Evolutionary conservation across 2,797 vertebrate genomes (phyloP).

Genomic region (Sebastes iracundus): DNA sequence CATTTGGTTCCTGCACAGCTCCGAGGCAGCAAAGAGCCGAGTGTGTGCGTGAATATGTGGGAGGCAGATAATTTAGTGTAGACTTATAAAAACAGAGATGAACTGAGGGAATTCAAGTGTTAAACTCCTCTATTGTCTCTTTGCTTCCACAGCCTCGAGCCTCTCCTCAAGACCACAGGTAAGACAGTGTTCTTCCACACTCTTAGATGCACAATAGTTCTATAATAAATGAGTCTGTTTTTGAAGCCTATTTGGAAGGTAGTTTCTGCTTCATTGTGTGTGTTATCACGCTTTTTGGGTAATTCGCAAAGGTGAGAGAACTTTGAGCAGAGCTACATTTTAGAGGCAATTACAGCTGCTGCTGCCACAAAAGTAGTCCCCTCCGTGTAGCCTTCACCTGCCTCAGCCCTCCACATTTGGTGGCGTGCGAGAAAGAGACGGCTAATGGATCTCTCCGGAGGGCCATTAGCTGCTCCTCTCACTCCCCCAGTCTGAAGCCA

Average conservation of each 20-base stretch:
- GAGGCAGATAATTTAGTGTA: conserved; percentile 52
- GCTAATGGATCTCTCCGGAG: conserved; percentile 61
- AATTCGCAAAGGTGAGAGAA: conserved; percentile 9
- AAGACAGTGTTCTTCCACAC: conserved; percentile 17
- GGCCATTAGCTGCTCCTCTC: conserved; percentile 41
- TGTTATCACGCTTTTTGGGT: neutral
- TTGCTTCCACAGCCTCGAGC: conserved; percentile 74
- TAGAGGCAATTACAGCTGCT: conserved; percentile 48
- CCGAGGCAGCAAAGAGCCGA: conserved; percentile 28
- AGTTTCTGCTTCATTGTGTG: neutral
- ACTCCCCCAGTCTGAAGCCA: conserved; percentile 15
- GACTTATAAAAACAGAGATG: conserved; percentile 38
- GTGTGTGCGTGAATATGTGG: conserved; percentile 28
- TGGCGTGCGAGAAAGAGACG: conserved; percentile 15
- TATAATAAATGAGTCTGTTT: neutral
- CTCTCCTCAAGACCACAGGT: conserved; percentile 83
- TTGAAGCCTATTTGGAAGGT: neutral
- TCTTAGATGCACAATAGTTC: neutral
- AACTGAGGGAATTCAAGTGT: conserved; percentile 35
- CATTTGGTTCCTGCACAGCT: conserved; percentile 52
- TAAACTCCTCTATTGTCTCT: conserved; percentile 46
- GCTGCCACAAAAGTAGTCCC: conserved; percentile 14
- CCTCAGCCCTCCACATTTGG: conserved; percentile 12
- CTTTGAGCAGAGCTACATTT: conserved; percentile 18
- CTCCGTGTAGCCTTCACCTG: conserved; percentile 22